phyloP scores from a whole-genome alignment of 2,797 vertebrate genomes.

The Sciurus vulgaris region DNA sequence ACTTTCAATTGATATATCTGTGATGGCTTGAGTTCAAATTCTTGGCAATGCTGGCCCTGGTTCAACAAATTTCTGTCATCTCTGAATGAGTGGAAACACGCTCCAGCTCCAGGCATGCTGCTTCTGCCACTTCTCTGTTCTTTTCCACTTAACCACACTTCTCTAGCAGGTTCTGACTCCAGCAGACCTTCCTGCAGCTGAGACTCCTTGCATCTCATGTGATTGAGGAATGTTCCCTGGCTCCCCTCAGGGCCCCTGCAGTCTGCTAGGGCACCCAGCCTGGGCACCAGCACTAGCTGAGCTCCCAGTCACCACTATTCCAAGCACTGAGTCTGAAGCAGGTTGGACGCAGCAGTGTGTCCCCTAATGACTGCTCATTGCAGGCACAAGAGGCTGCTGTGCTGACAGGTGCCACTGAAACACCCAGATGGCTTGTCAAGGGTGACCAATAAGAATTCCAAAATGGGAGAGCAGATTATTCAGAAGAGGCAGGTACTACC shows the following conservation, averaged over 20 bases:
- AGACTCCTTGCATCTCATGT: background rate
- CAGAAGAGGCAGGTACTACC: background rate
- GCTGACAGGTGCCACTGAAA: background rate
- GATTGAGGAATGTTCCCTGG: background rate
- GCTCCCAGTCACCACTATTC: background rate
- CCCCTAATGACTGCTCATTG: background rate
- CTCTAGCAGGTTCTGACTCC: background rate
- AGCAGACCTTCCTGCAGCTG: background rate
- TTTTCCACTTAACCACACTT: background rate
- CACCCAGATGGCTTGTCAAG: background rate
- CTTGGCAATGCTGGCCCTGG: background rate
- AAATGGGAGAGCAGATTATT: no score
- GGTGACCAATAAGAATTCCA: background rate
- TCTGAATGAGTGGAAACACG: background rate
- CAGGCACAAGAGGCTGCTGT: background rate
- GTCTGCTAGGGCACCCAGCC: background rate
- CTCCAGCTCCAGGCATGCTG: rapidly evolving
- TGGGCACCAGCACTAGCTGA: rapidly evolving
- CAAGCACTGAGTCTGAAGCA: background rate
- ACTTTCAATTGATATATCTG: rapidly evolving
- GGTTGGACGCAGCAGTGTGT: rapidly evolving
- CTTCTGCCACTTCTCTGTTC: background rate
- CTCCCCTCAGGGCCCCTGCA: background rate
- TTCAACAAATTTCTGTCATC: background rate
- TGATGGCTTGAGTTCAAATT: background rate